Conservation (phyloP, 2,888 invertebrate genomes). For the Ophraella communa region DNA sequence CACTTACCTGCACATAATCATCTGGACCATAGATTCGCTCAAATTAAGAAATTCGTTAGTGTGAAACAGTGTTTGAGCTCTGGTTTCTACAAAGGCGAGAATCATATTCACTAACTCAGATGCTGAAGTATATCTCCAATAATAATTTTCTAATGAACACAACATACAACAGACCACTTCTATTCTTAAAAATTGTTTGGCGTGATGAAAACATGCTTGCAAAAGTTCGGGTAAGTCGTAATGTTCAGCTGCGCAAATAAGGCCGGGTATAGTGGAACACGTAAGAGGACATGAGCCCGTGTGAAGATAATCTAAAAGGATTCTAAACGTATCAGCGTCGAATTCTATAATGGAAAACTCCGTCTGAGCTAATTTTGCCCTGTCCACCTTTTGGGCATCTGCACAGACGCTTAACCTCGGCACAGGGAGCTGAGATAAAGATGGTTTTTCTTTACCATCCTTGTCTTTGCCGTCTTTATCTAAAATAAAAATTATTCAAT, state of each 20-base stretch:
- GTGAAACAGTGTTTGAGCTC: constrained; percentile 85
- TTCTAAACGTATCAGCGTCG: constrained; percentile 91
- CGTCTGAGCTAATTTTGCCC: constrained; percentile 89
- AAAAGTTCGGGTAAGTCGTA: constrained; percentile 91
- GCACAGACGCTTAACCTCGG: constrained; percentile 91
- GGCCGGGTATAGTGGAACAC: constrained; percentile 89
- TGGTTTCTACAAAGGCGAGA: constrained; percentile 85
- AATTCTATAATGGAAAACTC: constrained; percentile 96
- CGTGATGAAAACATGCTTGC: constrained; percentile 94
- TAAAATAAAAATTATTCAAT: constrained; percentile 55
- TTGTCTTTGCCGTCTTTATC: constrained; percentile 84
- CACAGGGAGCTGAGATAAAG: constrained; percentile 77
- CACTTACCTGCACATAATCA: constrained; percentile 78
- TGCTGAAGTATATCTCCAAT: constrained; percentile 94
- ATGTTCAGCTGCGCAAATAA: constrained; percentile 93
- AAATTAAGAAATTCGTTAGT: constrained; percentile 84
- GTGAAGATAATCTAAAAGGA: constrained; percentile 89
- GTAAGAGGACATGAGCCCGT: constrained; percentile 92
- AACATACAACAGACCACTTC: constrained; percentile 94
- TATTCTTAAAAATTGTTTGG: constrained; percentile 90
- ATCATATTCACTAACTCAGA: constrained; percentile 95
- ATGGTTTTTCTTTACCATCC: constrained; percentile 78
- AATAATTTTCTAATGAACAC: constrained; percentile 90
- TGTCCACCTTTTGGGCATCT: constrained; percentile 92
- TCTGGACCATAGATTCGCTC: constrained; percentile 93